Base-by-base conservation (phyloP, 2,113 vertebrate genomes). In the Entelurus aequoreus region DNA sequence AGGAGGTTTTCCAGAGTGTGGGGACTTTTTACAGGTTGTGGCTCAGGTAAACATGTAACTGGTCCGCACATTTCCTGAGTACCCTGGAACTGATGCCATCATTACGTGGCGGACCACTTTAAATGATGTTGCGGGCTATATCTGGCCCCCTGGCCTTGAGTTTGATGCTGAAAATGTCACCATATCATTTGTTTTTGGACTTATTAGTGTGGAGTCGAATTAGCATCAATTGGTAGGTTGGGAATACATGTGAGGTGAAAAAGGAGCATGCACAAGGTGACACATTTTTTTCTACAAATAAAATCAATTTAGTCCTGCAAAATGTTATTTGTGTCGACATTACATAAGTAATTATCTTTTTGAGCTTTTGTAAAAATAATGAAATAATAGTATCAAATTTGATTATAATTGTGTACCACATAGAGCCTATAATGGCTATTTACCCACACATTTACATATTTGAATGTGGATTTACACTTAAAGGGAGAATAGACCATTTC, bases 181-280 rank as follows among this genome's bases (percentile, higher is more conserved):
- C 28, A 28, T 28, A 3, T 28, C 62, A 77, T 74, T 69, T 70
- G 73, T 76, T 77, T 79, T 83, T 83, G 74, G 78, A 75, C 75
- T 86, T 78, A 83, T 86, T 86, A 28, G 66, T 65, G 84, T 84
- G 77, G 19, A 72, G 76, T 73, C 70, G 63, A 83, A 86, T 83
- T 77, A 83, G 65, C 28, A n/a, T 86, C 79, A 82, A 63, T 60
- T 35, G 48, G 56, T 71, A 46, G 54, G 62, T 57, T 80, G 65
- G 67, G 80, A 81, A 81, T 72, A 74, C 66, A 81, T 65, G 54
- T 35, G 16, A 1, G 10, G 21, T 54, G 64, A 78, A 75, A 71
- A 71, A 55, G 71, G 54, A 75, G 66, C 56, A 28, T 0, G 72
- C 74, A 69, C 62, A n/a, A 60, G 79, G 83, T 78, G 48, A 68